Conservation (phyloP, 1,140 invertebrate genomes). For the Leptinotarsa defecta region DNA sequence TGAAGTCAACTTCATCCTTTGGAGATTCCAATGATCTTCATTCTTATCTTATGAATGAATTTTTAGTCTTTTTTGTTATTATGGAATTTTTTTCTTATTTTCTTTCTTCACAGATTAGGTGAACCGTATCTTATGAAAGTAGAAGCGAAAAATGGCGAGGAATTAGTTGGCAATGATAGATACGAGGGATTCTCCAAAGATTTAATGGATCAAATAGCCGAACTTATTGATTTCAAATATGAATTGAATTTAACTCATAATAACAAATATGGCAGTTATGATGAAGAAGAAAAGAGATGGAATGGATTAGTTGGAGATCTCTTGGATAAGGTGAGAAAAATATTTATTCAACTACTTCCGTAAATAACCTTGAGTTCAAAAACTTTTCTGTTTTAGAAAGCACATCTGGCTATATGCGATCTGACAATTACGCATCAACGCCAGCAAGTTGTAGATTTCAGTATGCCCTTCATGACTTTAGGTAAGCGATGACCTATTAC, state of each 20-base stretch:
- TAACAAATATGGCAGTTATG: slow-evolving; percentile 71
- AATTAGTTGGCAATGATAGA: slow-evolving; percentile 61
- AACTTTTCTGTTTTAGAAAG: slow-evolving; percentile 66
- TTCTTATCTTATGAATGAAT: too few species aligned
- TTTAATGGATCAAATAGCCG: slow-evolving; percentile 75
- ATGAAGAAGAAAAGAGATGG: slow-evolving; percentile 74
- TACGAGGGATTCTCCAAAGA: slow-evolving; percentile 84
- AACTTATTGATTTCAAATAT: slow-evolving; percentile 77
- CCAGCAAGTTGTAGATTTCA: slow-evolving; percentile 84
- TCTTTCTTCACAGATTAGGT: slow-evolving; percentile 60
- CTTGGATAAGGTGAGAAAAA: slow-evolving; percentile 70
- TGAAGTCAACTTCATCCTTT: too few species aligned
- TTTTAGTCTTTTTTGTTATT: too few species aligned
- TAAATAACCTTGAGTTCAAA: background rate
- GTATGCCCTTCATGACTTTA: slow-evolving; percentile 87
- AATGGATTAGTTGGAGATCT: slow-evolving; percentile 84
- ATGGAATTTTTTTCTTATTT: too few species aligned
- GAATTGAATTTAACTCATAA: slow-evolving; percentile 71
- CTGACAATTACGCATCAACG: slow-evolving; percentile 88
- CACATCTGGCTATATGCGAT: slow-evolving; percentile 90
- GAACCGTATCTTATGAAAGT: slow-evolving; percentile 75
- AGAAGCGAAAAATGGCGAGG: slow-evolving; percentile 55
- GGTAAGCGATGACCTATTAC: slow-evolving; percentile 56
- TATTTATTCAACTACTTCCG: background rate
- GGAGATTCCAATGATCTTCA: too few species aligned